A percentile compares a stretch with the other conserved stretches of the same genome.
These are phyloP conservation scores for Cyrtodaria siliqua DNA, from an alignment of 2,888 invertebrate genomes.

Conservation along the genomic window DNA sequence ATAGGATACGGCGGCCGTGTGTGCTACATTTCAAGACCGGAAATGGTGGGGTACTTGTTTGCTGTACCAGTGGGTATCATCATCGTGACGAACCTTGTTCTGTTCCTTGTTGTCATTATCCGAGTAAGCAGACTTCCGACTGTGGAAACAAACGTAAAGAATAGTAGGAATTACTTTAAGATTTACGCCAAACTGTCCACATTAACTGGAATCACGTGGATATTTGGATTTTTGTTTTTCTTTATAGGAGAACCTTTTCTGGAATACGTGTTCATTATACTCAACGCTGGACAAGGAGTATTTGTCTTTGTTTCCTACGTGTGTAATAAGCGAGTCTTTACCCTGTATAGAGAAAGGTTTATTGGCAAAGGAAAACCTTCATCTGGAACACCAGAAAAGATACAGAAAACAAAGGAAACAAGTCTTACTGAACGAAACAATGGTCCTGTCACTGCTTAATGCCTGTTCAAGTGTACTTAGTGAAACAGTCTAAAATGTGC, in stretches of 20 bases:
- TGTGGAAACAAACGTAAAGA: slow-evolving; percentile 13
- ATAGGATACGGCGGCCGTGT: slow-evolving; percentile 45
- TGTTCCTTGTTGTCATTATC: slow-evolving; percentile 36
- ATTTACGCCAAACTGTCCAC: slow-evolving; percentile 51
- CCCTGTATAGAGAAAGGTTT: slow-evolving; percentile 19
- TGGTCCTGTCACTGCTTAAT: too few relatives aligned
- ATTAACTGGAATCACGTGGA: slow-evolving; percentile 52
- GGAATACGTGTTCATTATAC: slow-evolving; percentile 52
- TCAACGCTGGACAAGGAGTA: slow-evolving; percentile 48
- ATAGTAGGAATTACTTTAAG: slow-evolving; percentile 34
- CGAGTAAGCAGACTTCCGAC: slow-evolving; percentile 33
- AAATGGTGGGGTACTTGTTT: slow-evolving; percentile 47
- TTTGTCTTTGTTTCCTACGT: slow-evolving; percentile 57
- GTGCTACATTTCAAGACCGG: slow-evolving; percentile 38
- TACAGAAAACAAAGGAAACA: slow-evolving; percentile 1
- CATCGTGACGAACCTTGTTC: slow-evolving; percentile 22
- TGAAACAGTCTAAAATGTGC: too few relatives aligned
- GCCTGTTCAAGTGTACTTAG: too few relatives aligned
- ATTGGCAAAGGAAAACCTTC: not conserved
- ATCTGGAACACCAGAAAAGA: not conserved
- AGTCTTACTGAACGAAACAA: not conserved
- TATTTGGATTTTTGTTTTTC: slow-evolving; percentile 42
- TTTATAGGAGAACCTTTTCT: slow-evolving; percentile 20
- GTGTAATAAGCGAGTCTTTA: slow-evolving; percentile 38
- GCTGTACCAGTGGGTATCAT: slow-evolving; percentile 31